phyloP scores from a whole-genome alignment of 1,140 invertebrate genomes.

The Zelostemma sp. region DNA sequence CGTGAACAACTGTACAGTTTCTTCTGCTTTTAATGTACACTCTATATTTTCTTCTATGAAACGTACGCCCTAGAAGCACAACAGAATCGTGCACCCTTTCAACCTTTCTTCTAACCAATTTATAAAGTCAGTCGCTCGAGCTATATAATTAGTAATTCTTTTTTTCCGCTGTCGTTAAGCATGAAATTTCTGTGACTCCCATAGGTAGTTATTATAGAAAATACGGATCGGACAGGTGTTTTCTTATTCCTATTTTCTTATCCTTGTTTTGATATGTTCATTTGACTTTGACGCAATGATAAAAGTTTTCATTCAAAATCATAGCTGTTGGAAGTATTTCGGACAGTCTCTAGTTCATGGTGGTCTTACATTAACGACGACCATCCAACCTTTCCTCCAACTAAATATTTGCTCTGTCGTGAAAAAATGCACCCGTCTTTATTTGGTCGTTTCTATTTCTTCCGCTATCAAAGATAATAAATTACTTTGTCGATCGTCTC shows the following conservation, averaged over 20 bases:
- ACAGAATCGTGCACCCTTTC: conserved; percentile 55
- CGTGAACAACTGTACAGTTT: conserved; percentile 48
- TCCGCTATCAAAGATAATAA: conserved; percentile 31
- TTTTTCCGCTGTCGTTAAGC: conserved; percentile 9
- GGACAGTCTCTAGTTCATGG: conserved; percentile 51
- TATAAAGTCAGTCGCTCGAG: conserved; percentile 47
- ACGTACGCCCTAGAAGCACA: conserved; percentile 26
- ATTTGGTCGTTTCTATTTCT: conserved; percentile 18
- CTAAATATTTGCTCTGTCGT: conserved; percentile 39
- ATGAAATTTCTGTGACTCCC: not conserved
- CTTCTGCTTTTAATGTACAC: conserved; percentile 20
- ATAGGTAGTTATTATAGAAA: conserved; percentile 25
- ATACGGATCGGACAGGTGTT: too few relatives aligned
- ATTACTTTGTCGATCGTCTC: conserved; percentile 43
- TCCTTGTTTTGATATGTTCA: conserved; percentile 25
- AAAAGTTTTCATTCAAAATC: conserved; percentile 27
- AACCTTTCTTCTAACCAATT: conserved; percentile 54
- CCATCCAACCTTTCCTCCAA: too few relatives aligned
- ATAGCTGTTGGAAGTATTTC: conserved; percentile 60
- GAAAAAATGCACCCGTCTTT: conserved; percentile 21
- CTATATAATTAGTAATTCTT: conserved; percentile 23
- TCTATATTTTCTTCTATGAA: conserved; percentile 16
- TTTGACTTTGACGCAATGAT: conserved; percentile 22
- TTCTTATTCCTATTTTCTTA: conserved; percentile 31
- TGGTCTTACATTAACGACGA: too few relatives aligned